Conservation (phyloP, 2,113 vertebrate species). For the Vulpes ferrilata region DNA sequence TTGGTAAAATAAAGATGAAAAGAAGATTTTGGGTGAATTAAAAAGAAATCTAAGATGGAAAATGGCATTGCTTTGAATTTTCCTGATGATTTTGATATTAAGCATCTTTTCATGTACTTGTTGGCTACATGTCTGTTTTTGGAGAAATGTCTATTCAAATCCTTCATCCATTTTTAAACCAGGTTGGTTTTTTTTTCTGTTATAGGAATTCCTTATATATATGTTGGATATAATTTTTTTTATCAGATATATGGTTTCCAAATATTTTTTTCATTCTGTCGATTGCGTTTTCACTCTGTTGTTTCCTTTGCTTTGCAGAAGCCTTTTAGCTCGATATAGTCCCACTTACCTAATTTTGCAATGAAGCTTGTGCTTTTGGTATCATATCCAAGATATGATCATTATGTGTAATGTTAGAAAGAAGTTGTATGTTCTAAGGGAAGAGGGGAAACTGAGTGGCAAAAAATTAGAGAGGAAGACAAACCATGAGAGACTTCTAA, state of each 20-base stretch:
- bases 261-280: background rate
- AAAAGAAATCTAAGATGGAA: background rate
- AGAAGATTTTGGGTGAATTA: background rate
- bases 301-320: background rate
- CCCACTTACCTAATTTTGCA: background rate
- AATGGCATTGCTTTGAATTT: background rate
- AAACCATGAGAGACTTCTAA: too few relatives aligned
- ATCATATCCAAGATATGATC: background rate
- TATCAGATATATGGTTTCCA: background rate
- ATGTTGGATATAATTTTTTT: background rate
- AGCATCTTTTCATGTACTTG: background rate
- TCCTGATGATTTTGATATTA: background rate
- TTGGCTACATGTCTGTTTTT: background rate
- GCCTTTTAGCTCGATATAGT: background rate
- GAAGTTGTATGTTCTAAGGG: background rate
- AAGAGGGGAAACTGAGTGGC: too few relatives aligned
- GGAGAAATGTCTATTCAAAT: background rate
- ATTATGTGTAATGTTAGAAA: background rate
- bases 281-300: background rate
- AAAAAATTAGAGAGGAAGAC: too few relatives aligned
- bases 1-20: background rate
- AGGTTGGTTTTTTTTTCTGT: background rate
- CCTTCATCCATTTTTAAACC: background rate
- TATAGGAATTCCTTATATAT: background rate
- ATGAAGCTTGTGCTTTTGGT: background rate